Evolutionary conservation across 2,113 vertebrate genomes (phyloP).

Genomic region (Melanocharis versteri): DNA sequence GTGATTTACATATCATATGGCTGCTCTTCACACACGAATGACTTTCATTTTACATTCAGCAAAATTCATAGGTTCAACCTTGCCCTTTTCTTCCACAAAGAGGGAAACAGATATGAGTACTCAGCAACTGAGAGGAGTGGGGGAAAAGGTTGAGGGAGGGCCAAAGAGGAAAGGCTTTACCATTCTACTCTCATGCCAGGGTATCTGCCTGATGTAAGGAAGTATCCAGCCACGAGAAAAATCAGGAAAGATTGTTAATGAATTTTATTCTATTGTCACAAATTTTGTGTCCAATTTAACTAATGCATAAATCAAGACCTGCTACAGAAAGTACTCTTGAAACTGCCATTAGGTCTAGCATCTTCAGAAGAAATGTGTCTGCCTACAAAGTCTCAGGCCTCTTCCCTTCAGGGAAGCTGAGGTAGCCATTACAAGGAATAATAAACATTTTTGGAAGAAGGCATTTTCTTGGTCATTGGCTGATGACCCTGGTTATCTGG

Average conservation of each 20-base stretch:
- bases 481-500: neutral
- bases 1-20: neutral
- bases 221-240: neutral
- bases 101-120: neutral
- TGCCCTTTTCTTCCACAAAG: neutral
- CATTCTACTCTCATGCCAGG: neutral
- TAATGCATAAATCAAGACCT: neutral
- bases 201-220: neutral
- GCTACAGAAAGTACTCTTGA: neutral
- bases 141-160: neutral
- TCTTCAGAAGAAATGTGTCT: neutral
- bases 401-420: neutral
- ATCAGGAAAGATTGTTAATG: neutral
- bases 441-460: neutral
- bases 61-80: neutral
- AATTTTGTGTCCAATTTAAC: neutral
- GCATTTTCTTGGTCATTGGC: neutral
- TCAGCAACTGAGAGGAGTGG: neutral
- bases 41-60: neutral
- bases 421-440: neutral
- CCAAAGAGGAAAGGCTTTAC: neutral
- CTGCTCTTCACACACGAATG: neutral
- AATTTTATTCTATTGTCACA: neutral
- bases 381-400: neutral
- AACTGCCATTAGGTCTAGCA: neutral